A percentile compares a stretch with the other conserved stretches of the same genome.
These are phyloP conservation scores for Temnothorax nylanderi DNA, from an alignment of 1,140 invertebrate genomes.

Conservation along the genomic window DNA sequence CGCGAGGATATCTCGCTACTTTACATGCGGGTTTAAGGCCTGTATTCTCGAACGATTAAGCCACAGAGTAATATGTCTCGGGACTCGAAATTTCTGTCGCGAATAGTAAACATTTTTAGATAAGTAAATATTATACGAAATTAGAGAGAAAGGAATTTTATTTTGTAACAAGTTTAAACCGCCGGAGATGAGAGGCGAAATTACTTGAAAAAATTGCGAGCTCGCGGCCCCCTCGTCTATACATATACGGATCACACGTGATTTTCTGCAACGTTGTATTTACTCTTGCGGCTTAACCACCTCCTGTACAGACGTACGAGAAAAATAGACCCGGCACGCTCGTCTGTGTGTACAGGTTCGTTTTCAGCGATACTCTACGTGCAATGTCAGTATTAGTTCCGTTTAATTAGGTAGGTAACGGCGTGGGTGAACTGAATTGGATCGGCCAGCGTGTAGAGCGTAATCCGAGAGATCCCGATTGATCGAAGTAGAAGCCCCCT, in stretches of 20 bases:
- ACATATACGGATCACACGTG: background rate
- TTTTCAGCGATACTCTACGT: constrained; percentile 67
- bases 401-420: constrained; percentile 78
- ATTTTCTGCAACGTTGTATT: constrained; percentile 49
- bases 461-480: constrained; percentile 78
- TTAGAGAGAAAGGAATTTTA: background rate
- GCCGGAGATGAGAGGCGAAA: background rate
- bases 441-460: constrained; percentile 74
- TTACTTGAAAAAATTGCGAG: background rate
- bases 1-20: background rate
- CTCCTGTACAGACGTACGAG: constrained; percentile 17
- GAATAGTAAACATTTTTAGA: background rate
- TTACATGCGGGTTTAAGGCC: background rate
- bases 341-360: constrained; percentile 36
- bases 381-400: constrained; percentile 76
- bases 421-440: constrained; percentile 68
- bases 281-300: background rate
- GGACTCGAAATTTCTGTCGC: background rate
- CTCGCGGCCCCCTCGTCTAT: background rate
- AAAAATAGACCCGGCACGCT: constrained; percentile 27
- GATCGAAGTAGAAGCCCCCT: constrained; percentile 67
- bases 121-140: background rate
- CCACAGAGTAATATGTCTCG: background rate
- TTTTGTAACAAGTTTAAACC: background rate
- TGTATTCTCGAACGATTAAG: background rate